phyloP scores from a whole-genome alignment of 2,888 invertebrate species.

The Stratiomys singularior region DNA sequence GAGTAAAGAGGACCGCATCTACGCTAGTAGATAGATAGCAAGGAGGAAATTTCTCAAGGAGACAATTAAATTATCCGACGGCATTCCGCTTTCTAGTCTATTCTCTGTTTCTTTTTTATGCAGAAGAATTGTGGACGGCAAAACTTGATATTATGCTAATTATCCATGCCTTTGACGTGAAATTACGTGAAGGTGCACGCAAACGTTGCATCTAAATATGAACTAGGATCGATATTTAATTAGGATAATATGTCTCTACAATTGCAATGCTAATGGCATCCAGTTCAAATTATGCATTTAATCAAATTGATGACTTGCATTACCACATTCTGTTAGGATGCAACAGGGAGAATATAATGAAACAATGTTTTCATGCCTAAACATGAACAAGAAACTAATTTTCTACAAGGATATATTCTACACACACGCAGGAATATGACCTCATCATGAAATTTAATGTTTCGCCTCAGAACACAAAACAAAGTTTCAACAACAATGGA shows the following conservation, averaged over 20 bases:
- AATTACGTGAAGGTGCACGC: background rate
- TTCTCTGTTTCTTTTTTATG: background rate
- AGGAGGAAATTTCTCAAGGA: conserved; percentile 16
- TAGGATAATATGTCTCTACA: background rate
- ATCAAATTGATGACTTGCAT: too few species aligned
- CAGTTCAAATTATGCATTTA: too few species aligned
- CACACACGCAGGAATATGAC: too few species aligned
- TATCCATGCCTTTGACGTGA: background rate
- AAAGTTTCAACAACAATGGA: too few species aligned
- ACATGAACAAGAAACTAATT: too few species aligned
- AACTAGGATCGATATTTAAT: background rate
- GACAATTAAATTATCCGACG: conserved; percentile 31
- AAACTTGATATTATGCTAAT: conserved; percentile 30
- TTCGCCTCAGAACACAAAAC: too few species aligned
- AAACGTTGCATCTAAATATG: background rate
- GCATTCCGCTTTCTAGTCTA: background rate
- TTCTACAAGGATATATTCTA: too few species aligned
- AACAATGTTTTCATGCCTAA: too few species aligned
- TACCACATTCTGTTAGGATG: too few species aligned
- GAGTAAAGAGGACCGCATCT: background rate
- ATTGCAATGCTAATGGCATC: background rate
- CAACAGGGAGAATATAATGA: too few species aligned
- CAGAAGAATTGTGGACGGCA: background rate
- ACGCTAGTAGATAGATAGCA: background rate
- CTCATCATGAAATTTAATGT: too few species aligned